Evolutionary conservation across 2,888 invertebrate genomes (phyloP), one percentile per base, ranked within the genome.

Genomic region (Ptilodon capucinus): DNA sequence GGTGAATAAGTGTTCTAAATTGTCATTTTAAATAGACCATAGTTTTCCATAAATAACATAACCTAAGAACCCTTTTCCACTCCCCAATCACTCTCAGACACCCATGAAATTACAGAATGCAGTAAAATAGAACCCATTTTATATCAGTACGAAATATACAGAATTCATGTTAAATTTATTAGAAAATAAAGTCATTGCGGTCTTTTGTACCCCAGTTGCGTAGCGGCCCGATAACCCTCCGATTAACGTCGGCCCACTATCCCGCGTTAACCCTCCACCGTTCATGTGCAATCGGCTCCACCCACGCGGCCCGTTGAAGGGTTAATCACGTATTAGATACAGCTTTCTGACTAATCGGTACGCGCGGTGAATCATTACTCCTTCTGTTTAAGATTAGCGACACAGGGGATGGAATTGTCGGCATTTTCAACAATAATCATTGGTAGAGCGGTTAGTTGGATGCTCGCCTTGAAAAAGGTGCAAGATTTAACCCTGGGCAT

Each of bases 221-320:
- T 46, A 44, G 21, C 34, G 36, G 44, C 41, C 53, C 44, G 55
- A 65, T 57, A 65, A 52, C 47, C 48, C 48, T 19, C 54, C 61
- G 65, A 74, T 71, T 72, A 70, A 60, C 53, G 52, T 17, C 38
- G 47, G 52, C 45, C 44, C 50, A 48, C 58, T 64, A 63, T 66
- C 46, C 54, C 52, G 40, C 32, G 38, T 42, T 53, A 57, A 60
- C 60, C 63, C 62, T 57, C 53, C 43, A 54, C 64, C 53, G 65
- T 68, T 68, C 58, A 60, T 61, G 64, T 62, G 63, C 70, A 71
- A 73, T 76, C 71, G 64, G 64, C 61, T 60, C 57, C 60, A 63
- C 67, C 70, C 64, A 65, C 53, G 59, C 61, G 59, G 60, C 50
- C 56, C 51, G 66, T 45, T 59, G 68, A 68, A 70, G 68, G 74